These are phyloP conservation scores for Carposina sasakii DNA, from an alignment of 1,140 invertebrate genomes.

Conservation along the genomic window DNA sequence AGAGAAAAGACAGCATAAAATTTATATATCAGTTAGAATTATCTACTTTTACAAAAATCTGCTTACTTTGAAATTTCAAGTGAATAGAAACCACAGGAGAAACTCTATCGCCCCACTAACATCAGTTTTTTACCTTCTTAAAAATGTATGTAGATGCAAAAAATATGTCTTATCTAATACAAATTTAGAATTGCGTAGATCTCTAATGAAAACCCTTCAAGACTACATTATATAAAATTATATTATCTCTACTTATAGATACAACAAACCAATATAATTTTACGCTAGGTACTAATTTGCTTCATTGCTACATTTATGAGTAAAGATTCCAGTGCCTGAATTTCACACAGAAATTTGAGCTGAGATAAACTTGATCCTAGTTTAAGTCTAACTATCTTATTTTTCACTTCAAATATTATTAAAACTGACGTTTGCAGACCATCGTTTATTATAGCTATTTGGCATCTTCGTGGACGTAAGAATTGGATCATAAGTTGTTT, in stretches of 20 bases:
- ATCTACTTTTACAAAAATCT: no score
- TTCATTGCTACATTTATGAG: slow-evolving; percentile 38
- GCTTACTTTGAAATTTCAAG: no score
- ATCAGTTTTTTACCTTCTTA: no score
- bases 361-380: slow-evolving; percentile 29
- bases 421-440: no score
- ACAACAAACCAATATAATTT: slow-evolving; percentile 26
- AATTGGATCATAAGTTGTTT: slow-evolving; percentile 44
- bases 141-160: slow-evolving; percentile 52
- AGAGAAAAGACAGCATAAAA: no score
- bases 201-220: slow-evolving; percentile 34
- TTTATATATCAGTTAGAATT: no score
- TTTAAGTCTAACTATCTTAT: no score
- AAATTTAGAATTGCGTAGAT: slow-evolving; percentile 55
- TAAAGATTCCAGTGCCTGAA: slow-evolving; percentile 36
- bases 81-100: no score
- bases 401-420: no score
- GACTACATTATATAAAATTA: slow-evolving; percentile 34
- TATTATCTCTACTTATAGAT: slow-evolving; percentile 29
- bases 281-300: slow-evolving; percentile 9
- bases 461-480: slow-evolving; percentile 65
- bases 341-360: slow-evolving; percentile 47
- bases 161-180: slow-evolving; percentile 50
- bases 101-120: no score
- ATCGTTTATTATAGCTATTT: slow-evolving; percentile 62